Percentiles rank a stretch among this genome's conserved stretches.
These are phyloP conservation scores for Hemibagrus wyckioides DNA, from an alignment of 2,113 vertebrate species.

Conservation along the genomic window DNA sequence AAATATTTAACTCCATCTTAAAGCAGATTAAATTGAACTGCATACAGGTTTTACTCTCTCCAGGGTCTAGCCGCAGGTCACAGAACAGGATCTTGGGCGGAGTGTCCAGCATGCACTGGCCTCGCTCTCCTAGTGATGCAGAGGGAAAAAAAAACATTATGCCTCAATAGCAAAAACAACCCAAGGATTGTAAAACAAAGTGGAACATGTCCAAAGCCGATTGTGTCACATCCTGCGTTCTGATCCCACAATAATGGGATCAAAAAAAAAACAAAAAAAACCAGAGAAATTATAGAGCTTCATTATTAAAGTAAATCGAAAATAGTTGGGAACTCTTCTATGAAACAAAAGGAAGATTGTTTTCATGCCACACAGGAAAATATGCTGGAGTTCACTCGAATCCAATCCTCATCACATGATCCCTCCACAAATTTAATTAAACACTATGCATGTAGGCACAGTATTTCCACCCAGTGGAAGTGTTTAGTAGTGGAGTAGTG, in stretches of 20 bases:
- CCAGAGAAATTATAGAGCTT: not conserved
- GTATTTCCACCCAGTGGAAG: not conserved
- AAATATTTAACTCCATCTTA: not conserved
- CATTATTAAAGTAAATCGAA: slow-evolving; percentile 22
- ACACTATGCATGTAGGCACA: not conserved
- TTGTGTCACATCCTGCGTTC: slow-evolving; percentile 7
- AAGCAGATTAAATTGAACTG: slow-evolving; percentile 15
- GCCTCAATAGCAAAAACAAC: not conserved
- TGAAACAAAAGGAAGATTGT: slow-evolving; percentile 9
- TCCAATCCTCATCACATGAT: slow-evolving; percentile 49
- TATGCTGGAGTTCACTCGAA: not conserved
- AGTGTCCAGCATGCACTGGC: slow-evolving; percentile 95
- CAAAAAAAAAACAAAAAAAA: not conserved
- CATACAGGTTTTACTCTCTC: slow-evolving; percentile 90
- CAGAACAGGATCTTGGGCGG: slow-evolving; percentile 98
- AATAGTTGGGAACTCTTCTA: slow-evolving; percentile 8
- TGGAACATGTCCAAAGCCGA: not conserved
- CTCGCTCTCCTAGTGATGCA: slow-evolving; percentile 84
- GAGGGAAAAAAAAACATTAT: not conserved
- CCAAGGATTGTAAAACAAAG: not conserved
- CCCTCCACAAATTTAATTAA: not conserved
- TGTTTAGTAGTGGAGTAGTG: not conserved
- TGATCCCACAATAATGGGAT: not conserved
- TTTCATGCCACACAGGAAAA: not conserved
- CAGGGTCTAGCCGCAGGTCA: slow-evolving; percentile 91